A percentile compares a stretch with the other conserved stretches of the same genome.
These are phyloP conservation scores for Hylaeus anthracinus DNA, from an alignment of 1,140 invertebrate genomes.

Conservation along the genomic window DNA sequence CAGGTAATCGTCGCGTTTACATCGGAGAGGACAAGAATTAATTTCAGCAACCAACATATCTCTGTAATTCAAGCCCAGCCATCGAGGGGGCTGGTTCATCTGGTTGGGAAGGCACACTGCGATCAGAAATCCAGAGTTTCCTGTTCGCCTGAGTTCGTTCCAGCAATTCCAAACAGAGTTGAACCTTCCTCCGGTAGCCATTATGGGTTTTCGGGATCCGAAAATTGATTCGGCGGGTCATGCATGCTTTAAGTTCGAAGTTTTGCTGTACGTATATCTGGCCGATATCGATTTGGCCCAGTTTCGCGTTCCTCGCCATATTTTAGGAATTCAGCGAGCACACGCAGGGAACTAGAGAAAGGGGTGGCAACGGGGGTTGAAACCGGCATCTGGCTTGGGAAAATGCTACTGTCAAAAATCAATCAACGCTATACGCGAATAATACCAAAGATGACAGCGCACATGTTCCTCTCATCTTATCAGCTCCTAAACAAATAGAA, in stretches of 20 bases:
- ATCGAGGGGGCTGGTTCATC: too few relatives aligned
- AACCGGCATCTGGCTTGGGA: not conserved
- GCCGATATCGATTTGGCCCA: slow-evolving; percentile 54
- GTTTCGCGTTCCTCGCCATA: slow-evolving; percentile 36
- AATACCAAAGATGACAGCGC: slow-evolving; percentile 10
- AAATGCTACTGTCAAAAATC: slow-evolving; percentile 27
- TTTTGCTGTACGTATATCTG: slow-evolving; percentile 44
- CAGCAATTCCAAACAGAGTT: not conserved
- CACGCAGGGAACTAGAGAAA: not conserved
- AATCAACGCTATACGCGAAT: slow-evolving; percentile 39
- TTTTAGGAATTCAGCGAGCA: slow-evolving; percentile 40
- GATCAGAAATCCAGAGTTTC: slow-evolving; percentile 21
- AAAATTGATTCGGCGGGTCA: slow-evolving; percentile 57
- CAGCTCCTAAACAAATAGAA: too few relatives aligned
- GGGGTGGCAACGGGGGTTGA: not conserved
- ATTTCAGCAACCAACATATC: too few relatives aligned
- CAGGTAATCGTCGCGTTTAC: too few relatives aligned
- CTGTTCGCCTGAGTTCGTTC: not conserved
- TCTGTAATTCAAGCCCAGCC: too few relatives aligned
- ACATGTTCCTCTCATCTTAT: too few relatives aligned
- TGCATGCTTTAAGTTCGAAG: slow-evolving; percentile 45
- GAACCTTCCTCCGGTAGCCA: slow-evolving; percentile 34
- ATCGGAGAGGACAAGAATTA: too few relatives aligned
- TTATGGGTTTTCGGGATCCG: slow-evolving; percentile 48
- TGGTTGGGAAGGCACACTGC: too few relatives aligned